These are phyloP conservation scores for Eulemur mongoz DNA, from an alignment of 2,797 vertebrate genomes.

Conservation along the genomic window DNA sequence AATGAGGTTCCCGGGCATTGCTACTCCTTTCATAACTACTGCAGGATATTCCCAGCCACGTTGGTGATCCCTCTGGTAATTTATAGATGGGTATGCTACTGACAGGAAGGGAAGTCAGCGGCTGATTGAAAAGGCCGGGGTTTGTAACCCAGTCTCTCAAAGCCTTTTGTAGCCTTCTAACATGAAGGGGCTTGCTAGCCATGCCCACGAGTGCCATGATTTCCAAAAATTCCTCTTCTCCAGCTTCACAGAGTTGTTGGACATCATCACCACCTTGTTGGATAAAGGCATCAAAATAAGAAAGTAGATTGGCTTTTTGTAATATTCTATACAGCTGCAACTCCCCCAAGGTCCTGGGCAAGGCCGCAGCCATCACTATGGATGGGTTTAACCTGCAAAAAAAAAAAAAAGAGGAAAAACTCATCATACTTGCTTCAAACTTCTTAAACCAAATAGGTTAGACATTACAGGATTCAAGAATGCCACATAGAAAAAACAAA, in stretches of 20 bases:
- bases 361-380: constrained; percentile 94
- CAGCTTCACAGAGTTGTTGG: constrained; percentile 98
- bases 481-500: not conserved
- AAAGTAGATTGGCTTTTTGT: constrained; percentile 97
- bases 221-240: constrained; percentile 98
- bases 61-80: constrained; percentile 93
- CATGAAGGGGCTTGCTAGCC: constrained; percentile 98
- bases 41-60: constrained; percentile 88
- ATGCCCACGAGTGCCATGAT: constrained; percentile 99
- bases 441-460: not conserved
- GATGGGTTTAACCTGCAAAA: constrained; percentile 75
- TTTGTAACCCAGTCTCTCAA: constrained; percentile 99
- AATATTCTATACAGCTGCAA: constrained; percentile 98
- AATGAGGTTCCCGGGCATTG: constrained; percentile 87
- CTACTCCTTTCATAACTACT: constrained; percentile 89
- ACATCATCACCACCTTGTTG: constrained; percentile 99
- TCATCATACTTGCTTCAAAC: constrained; percentile 4
- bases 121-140: constrained; percentile 97
- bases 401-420: constrained; percentile 9
- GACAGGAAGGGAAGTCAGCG: constrained; percentile 95
- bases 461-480: not conserved
- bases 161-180: constrained; percentile 96
- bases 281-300: constrained; percentile 99
- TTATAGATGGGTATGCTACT: constrained; percentile 99
- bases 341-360: constrained; percentile 98